Percentiles rank a stretch among this genome's conserved stretches.
Conservation (phyloP, 2,888 invertebrate genomes). For the Synanthedon tipuliformis region DNA sequence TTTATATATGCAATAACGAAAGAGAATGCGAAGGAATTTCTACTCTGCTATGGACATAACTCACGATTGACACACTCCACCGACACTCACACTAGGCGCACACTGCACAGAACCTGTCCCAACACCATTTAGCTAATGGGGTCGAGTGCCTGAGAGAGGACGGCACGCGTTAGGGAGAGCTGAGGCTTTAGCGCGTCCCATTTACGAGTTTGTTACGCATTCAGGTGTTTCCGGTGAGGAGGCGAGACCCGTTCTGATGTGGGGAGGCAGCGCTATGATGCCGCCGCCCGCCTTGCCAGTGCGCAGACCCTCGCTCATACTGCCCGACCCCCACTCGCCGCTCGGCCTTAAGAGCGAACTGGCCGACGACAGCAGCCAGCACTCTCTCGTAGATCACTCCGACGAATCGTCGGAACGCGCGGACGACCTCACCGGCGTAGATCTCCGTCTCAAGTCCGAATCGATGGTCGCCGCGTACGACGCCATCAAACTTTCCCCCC, state of each 20-base stretch:
- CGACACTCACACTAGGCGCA: constrained; percentile 34
- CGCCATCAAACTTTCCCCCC: constrained; percentile 68
- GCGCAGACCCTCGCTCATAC: constrained; percentile 72
- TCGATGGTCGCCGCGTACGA: constrained; percentile 57
- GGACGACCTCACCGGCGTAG: constrained; percentile 72
- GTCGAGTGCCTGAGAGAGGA: constrained; percentile 8
- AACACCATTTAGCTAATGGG: constrained; percentile 33
- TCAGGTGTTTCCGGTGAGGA: constrained; percentile 22
- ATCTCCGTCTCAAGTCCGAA: constrained; percentile 77
- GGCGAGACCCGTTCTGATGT: constrained; percentile 37
- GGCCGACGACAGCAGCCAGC: constrained; percentile 79
- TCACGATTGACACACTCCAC: constrained; percentile 34
- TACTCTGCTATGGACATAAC: constrained; percentile 17
- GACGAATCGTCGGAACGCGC: constrained; percentile 18
- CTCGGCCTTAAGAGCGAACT: constrained; percentile 73
- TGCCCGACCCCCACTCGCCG: constrained; percentile 69
- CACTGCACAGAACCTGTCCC: constrained; percentile 37
- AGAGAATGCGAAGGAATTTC: constrained; percentile 12
- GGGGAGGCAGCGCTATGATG: constrained; percentile 73
- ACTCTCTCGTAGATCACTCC: constrained; percentile 56
- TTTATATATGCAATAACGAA: neutral
- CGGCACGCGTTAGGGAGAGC: constrained; percentile 5
- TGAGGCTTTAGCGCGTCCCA: constrained; percentile 5
- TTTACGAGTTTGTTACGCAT: neutral
- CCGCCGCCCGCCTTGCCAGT: constrained; percentile 76